Conservation (phyloP, 2,797 vertebrate genomes). For the Clamator glandarius region DNA sequence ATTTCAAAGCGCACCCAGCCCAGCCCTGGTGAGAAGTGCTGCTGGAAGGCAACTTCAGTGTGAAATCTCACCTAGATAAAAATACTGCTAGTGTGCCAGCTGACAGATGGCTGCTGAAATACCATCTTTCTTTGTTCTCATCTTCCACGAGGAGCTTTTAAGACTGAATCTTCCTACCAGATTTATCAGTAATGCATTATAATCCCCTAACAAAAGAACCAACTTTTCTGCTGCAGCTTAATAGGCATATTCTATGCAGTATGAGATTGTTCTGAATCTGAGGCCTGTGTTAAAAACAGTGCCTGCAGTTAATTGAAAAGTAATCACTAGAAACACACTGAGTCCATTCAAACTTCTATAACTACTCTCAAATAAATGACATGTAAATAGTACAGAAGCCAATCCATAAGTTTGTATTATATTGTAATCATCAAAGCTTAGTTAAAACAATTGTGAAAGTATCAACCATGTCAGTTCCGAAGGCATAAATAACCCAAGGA, state of each 20-base stretch:
- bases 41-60: slow-evolving; percentile 30
- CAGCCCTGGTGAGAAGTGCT: slow-evolving; percentile 36
- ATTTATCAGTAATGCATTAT: slow-evolving; percentile 46
- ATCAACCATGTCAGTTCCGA: background rate
- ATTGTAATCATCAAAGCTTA: background rate
- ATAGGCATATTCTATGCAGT: background rate
- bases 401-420: background rate
- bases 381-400: background rate
- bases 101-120: slow-evolving; percentile 61
- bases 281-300: background rate
- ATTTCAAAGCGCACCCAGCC: slow-evolving; percentile 10
- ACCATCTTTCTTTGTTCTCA: slow-evolving; percentile 63
- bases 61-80: slow-evolving; percentile 68
- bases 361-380: background rate
- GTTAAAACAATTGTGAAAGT: background rate
- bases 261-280: background rate
- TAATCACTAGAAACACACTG: background rate
- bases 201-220: slow-evolving; percentile 40
- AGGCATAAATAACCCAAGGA: background rate
- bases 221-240: slow-evolving; percentile 14
- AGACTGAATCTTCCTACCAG: slow-evolving; percentile 51
- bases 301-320: background rate
- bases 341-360: background rate
- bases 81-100: slow-evolving; percentile 41
- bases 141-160: slow-evolving; percentile 53